Evolutionary conservation across 2,797 vertebrate species (phyloP).

Genomic region (Enteromius mattozi): DNA sequence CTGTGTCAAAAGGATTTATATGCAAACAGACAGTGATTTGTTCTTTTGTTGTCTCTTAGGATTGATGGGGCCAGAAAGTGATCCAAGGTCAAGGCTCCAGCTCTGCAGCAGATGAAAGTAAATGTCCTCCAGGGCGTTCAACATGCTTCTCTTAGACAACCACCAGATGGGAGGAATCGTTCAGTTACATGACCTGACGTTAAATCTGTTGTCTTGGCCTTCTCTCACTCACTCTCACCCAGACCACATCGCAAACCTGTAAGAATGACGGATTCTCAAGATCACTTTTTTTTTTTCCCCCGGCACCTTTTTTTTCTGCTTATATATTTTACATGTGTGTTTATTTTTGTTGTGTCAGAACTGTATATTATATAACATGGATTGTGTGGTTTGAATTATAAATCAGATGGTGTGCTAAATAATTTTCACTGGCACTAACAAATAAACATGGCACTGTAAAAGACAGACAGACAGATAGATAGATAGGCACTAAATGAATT

Average conservation of each 20-base stretch:
- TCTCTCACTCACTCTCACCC: conserved; percentile 3
- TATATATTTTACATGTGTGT: background rate
- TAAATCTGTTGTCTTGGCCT: conserved; percentile 27
- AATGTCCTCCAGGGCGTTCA: conserved; percentile 37
- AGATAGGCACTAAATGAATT: background rate
- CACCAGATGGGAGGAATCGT: conserved; percentile 62
- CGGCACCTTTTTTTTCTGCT: background rate
- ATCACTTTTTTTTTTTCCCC: background rate
- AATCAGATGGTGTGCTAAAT: conserved; percentile 2
- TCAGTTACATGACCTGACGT: conserved; percentile 40
- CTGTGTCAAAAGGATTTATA: conserved; percentile 58
- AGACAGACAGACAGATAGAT: background rate
- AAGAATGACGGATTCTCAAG: background rate
- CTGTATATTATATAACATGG: background rate
- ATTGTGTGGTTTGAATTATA: background rate
- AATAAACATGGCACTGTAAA: background rate
- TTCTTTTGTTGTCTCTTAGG: conserved; percentile 58
- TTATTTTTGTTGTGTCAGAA: background rate
- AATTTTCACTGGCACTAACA: background rate
- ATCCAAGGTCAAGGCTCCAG: conserved; percentile 63
- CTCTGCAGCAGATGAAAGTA: conserved; percentile 67
- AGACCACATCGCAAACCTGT: conserved; percentile 8
- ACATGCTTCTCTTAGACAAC: conserved; percentile 64
- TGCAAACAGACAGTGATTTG: conserved; percentile 63
- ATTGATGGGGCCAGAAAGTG: conserved; percentile 60